Evolutionary conservation across 2,797 vertebrate species (phyloP).

Genomic region (Urosaurus nigricauda): DNA sequence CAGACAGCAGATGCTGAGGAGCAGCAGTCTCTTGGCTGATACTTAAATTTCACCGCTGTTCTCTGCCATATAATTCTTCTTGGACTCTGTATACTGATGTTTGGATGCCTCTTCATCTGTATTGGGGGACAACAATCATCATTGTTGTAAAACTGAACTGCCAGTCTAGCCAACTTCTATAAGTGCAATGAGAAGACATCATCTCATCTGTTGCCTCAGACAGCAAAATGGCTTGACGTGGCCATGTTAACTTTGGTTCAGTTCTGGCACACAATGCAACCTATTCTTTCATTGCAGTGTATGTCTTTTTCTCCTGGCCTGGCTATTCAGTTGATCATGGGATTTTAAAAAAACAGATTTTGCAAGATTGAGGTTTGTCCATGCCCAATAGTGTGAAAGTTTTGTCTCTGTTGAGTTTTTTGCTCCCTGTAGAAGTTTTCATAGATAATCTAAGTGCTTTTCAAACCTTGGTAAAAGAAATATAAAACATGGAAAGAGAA

Average conservation of each 20-base stretch:
- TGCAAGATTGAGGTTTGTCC: neutral
- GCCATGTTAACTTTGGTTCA: neutral
- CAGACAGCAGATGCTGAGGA: neutral
- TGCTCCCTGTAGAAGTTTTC: conserved; percentile 36
- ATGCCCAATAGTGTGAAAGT: neutral
- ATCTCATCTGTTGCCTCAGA: neutral
- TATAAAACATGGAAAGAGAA: neutral
- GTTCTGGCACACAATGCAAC: neutral
- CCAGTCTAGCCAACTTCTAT: neutral
- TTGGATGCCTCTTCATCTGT: neutral
- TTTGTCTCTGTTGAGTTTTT: conserved; percentile 30
- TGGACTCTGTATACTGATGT: neutral
- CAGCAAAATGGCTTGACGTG: no score
- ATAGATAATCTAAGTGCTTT: conserved; percentile 46
- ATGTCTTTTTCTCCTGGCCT: neutral
- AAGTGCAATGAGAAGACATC: neutral
- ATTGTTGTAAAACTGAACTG: neutral
- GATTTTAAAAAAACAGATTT: neutral
- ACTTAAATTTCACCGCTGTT: neutral
- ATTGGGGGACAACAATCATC: neutral
- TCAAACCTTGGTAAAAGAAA: conserved; percentile 24
- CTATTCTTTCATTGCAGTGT: neutral
- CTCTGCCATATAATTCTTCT: neutral
- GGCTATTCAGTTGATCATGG: no score
- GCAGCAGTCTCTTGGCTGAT: neutral